phyloP scores from a whole-genome alignment of 2,888 invertebrate genomes.

The Apamea anceps region DNA sequence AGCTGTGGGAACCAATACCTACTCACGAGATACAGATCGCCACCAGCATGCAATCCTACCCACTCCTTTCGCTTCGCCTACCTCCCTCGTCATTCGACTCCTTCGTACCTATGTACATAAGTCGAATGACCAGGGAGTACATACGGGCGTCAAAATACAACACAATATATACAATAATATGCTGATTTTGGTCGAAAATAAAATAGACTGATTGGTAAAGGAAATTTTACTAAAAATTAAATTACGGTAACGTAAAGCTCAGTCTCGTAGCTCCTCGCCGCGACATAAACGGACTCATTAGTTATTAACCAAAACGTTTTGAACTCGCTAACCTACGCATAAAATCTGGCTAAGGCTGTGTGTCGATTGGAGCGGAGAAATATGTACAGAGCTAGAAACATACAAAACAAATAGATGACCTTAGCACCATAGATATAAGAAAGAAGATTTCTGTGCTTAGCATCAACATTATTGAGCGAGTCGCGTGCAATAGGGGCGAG shows the following conservation, averaged over 20 bases:
- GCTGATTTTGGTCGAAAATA: not conserved
- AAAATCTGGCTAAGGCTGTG: not conserved
- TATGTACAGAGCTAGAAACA: not conserved
- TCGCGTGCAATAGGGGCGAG: not conserved
- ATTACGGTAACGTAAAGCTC: constrained; percentile 3
- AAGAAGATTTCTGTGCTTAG: no score
- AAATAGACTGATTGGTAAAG: not conserved
- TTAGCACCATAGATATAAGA: not conserved
- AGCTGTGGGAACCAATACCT: not conserved
- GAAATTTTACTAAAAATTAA: not conserved
- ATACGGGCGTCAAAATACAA: not conserved
- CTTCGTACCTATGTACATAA: not conserved
- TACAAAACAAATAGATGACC: not conserved
- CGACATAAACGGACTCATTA: constrained; percentile 34
- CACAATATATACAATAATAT: not conserved
- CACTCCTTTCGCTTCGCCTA: not conserved
- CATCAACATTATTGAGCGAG: no score
- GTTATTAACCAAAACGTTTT: constrained; percentile 34
- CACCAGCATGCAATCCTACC: not conserved
- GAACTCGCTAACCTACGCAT: constrained; percentile 1
- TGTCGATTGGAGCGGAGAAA: not conserved
- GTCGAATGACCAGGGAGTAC: no score
- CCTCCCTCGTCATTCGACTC: no score
- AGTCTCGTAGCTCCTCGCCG: not conserved
- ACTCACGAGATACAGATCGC: not conserved